phyloP scores from a whole-genome alignment of 2,113 vertebrate genomes.

The Scytalopus superciliaris region DNA sequence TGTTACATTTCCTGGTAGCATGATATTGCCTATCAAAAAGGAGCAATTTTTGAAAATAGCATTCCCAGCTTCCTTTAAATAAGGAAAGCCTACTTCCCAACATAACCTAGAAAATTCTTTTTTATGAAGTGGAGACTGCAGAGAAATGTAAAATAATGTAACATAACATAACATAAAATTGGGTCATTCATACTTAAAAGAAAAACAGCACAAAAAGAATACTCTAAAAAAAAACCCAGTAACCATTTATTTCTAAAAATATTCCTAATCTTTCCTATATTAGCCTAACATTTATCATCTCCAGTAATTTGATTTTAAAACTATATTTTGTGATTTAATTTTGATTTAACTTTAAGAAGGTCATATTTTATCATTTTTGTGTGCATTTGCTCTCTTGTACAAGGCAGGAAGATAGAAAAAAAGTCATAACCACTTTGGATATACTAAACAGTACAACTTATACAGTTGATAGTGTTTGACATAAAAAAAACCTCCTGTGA shows the following conservation, averaged over 20 bases:
- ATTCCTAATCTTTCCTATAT: background rate
- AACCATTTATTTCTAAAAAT: background rate
- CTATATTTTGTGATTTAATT: background rate
- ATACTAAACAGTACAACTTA: background rate
- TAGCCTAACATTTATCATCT: background rate
- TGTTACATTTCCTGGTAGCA: background rate
- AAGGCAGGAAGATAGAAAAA: background rate
- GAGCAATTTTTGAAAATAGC: background rate
- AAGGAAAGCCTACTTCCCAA: background rate
- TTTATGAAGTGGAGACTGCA: background rate
- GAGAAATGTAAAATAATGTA: background rate
- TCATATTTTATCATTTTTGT: background rate
- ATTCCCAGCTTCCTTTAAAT: background rate
- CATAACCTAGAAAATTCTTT: background rate
- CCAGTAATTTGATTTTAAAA: background rate
- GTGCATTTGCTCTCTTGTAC: background rate
- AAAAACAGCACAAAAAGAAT: background rate
- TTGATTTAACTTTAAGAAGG: background rate
- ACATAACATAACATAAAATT: fast-evolving
- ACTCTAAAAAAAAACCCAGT: background rate
- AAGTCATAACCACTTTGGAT: background rate
- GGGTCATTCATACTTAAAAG: background rate
- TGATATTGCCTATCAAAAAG: background rate
- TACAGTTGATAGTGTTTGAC: background rate
- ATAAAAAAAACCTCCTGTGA: background rate